Evolutionary conservation across 2,797 vertebrate genomes (phyloP).

Genomic region (Garrulus glandarius): DNA sequence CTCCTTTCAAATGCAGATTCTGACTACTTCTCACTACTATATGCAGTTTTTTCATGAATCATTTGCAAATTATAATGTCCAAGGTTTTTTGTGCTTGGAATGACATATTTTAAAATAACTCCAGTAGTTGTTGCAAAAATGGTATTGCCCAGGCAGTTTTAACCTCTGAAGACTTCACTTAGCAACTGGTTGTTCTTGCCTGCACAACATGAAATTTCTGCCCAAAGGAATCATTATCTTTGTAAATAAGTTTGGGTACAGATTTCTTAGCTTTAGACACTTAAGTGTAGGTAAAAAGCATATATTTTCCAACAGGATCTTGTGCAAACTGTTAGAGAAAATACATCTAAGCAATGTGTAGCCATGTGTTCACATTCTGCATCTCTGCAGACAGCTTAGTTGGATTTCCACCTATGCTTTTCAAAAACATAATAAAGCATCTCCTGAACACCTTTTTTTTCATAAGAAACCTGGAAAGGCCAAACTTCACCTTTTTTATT

Average conservation of each 20-base stretch:
- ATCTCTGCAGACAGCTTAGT: not conserved
- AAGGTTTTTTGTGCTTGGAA: not conserved
- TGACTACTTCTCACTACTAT: not conserved
- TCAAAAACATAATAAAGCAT: not conserved
- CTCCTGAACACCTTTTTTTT: not conserved
- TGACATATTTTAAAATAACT: not conserved
- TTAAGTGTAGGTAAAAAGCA: not conserved
- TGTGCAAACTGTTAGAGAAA: not conserved
- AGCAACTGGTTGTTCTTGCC: not conserved
- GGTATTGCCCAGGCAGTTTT: not conserved
- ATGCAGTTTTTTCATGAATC: not conserved
- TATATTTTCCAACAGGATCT: not conserved
- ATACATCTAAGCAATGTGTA: not conserved
- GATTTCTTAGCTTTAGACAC: not conserved
- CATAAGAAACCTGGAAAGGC: not conserved
- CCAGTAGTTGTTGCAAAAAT: not conserved
- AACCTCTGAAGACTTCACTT: not conserved
- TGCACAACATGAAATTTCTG: not conserved
- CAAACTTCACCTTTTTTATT: not conserved
- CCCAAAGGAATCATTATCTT: not conserved
- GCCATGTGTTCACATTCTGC: not conserved
- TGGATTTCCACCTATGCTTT: not conserved
- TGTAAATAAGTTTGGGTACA: not conserved
- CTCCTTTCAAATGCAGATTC: constrained; percentile 24
- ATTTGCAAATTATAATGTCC: not conserved